phyloP scores from a whole-genome alignment of 2,797 vertebrate species.

The Clarias laeviceps region DNA sequence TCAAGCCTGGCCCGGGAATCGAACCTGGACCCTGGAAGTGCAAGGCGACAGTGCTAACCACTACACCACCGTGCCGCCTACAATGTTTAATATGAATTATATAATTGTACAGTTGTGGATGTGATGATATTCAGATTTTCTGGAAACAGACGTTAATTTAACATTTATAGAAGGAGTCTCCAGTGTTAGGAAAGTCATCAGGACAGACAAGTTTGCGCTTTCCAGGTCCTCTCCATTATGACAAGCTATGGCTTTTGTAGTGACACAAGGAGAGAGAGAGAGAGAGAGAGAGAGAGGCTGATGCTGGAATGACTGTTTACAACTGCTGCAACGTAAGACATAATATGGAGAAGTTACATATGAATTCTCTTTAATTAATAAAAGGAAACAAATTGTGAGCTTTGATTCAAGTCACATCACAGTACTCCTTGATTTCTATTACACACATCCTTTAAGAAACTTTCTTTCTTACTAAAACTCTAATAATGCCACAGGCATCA shows the following conservation, averaged over 20 bases:
- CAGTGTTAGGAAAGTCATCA: neutral
- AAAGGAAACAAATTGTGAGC: neutral
- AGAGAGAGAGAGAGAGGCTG: neutral
- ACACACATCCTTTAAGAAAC: neutral
- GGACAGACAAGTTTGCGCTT: neutral
- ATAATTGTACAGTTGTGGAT: too few relatives aligned
- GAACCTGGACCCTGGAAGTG: too few relatives aligned
- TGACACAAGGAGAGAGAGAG: too few relatives aligned
- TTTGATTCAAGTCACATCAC: neutral
- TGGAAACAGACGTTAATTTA: neutral
- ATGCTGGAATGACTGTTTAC: neutral
- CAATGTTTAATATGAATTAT: too few relatives aligned
- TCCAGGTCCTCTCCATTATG: neutral
- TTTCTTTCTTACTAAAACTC: neutral
- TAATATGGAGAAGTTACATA: neutral
- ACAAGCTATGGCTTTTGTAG: neutral
- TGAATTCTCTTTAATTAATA: neutral
- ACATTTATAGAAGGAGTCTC: neutral
- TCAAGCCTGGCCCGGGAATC: too few relatives aligned
- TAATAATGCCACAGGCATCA: neutral
- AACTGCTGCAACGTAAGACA: neutral
- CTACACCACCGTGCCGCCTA: too few relatives aligned
- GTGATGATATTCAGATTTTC: neutral
- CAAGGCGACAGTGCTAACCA: too few relatives aligned
- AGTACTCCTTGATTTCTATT: neutral